phyloP scores from a whole-genome alignment of 2,888 invertebrate genomes.

The Ceramica pisi region DNA sequence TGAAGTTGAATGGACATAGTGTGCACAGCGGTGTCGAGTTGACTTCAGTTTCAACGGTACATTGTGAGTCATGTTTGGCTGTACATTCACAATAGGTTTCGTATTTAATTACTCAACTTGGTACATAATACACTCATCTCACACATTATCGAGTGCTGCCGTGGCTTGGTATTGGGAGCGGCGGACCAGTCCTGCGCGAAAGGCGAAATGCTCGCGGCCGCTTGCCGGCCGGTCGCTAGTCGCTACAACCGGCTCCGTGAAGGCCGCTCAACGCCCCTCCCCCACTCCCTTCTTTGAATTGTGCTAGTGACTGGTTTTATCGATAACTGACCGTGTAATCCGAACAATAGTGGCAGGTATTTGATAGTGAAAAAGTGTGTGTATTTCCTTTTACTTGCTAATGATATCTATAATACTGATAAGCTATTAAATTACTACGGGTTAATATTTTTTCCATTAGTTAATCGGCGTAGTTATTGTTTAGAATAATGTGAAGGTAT shows the following conservation, averaged over 20 bases:
- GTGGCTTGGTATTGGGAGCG: constrained; percentile 78
- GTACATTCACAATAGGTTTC: constrained; percentile 54
- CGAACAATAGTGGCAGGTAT: constrained; percentile 55
- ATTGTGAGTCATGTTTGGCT: constrained; percentile 59
- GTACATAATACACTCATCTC: constrained; percentile 68
- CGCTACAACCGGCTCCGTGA: constrained; percentile 89
- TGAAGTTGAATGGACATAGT: constrained; percentile 50
- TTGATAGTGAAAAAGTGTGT: constrained; percentile 43
- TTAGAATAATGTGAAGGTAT: constrained; percentile 53
- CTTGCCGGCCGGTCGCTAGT: constrained; percentile 67
- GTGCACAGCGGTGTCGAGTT: constrained; percentile 40
- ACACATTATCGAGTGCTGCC: constrained; percentile 66
- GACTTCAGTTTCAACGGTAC: constrained; percentile 57
- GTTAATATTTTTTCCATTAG: constrained; percentile 20
- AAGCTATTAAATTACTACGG: constrained; percentile 10
- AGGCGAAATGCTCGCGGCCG: constrained; percentile 88
- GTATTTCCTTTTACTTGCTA: constrained; percentile 39
- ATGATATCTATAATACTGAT: constrained; percentile 28
- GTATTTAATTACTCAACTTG: constrained; percentile 63
- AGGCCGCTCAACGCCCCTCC: constrained; percentile 85
- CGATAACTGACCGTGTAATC: constrained; percentile 75
- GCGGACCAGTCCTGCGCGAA: constrained; percentile 86
- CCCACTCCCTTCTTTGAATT: constrained; percentile 76
- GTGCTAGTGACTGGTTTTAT: constrained; percentile 80
- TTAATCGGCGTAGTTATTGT: constrained; percentile 35